Base-by-base conservation (phyloP, 2,113 vertebrate genomes). In the Sminthopsis crassicaudata region DNA sequence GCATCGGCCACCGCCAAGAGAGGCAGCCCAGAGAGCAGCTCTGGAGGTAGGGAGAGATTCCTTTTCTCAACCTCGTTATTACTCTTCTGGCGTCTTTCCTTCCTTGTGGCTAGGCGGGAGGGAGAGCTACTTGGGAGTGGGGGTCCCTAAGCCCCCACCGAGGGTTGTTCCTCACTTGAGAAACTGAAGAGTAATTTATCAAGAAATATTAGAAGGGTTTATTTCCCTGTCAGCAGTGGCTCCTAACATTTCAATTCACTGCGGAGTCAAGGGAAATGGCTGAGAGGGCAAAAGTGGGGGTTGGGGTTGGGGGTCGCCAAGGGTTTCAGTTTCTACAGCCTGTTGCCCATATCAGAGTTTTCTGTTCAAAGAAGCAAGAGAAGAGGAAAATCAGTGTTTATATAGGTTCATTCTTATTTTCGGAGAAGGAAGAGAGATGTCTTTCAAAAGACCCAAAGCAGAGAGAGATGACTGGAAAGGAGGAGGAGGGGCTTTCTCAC, bases 171-270 rank as follows among this genome's bases (percentile, higher is more conserved):
- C 95, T 92, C 93, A 94, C 57, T 94, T 54, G 50, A 95, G 92
- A 95, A 91, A 67, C 94, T 30, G 23, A 53, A 95, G 94, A 89
- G 53, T 11, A 0, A 0, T 0, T 57, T 93, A 48, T 94, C 52
- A 2, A 94, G 92, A 55, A 93, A 91, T 50, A 91, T 92, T 92
- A 60, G 91, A 0, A 1, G 94, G 50, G 94, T 27, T 95, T 92
- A 90, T 53, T 42, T 53, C 50, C 95, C 55, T 16, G 91, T 95
- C 90, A 2, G 97, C 88, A 95, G 95, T 94, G 90, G 54, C 67
- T 92, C 92, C 93, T 98, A 89, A 90, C 14, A 98, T 98, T 97
- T 98, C 98, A 88, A 22, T 55, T 96, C 95, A 91, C 96, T 97
- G 98, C 96, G 96, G 97, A 67, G 95, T 94, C 52, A 6, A 9